Percentiles rank a stretch among this genome's conserved stretches.
Evolutionary conservation across 2,888 invertebrate species (phyloP).

Genomic region (Monopis laevigella): DNA sequence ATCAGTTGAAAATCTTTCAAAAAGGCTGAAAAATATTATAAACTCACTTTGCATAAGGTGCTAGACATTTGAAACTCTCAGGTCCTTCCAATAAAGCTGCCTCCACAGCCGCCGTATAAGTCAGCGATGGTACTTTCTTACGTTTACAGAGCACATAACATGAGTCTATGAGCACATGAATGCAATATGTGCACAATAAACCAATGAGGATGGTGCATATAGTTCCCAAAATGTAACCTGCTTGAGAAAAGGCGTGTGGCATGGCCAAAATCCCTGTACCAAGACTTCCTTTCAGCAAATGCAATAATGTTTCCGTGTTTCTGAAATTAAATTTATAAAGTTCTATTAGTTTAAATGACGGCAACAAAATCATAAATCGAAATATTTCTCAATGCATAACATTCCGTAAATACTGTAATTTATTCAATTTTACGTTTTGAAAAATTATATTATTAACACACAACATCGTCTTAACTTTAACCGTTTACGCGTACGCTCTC

Average conservation of each 20-base stretch:
- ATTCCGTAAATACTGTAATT: too few relatives aligned
- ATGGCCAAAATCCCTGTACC: slow-evolving; percentile 94
- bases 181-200: slow-evolving; percentile 91
- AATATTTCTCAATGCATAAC: too few relatives aligned
- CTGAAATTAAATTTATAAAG: slow-evolving; percentile 60
- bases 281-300: slow-evolving; percentile 88
- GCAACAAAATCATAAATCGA: too few relatives aligned
- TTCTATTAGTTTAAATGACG: too few relatives aligned
- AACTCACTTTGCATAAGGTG: slow-evolving; percentile 74
- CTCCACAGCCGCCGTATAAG: slow-evolving; percentile 84
- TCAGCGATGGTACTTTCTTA: slow-evolving; percentile 71
- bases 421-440: too few relatives aligned
- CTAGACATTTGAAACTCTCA: slow-evolving; percentile 66
- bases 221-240: slow-evolving; percentile 83
- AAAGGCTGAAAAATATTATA: too few relatives aligned
- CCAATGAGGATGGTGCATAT: slow-evolving; percentile 87
- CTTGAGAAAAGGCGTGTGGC: slow-evolving; percentile 85
- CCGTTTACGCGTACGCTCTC: too few relatives aligned
- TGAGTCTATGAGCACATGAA: slow-evolving; percentile 83
- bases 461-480: too few relatives aligned
- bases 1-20: too few relatives aligned
- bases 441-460: too few relatives aligned
- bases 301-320: slow-evolving; percentile 82
- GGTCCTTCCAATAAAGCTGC: slow-evolving; percentile 83
- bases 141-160: slow-evolving; percentile 71